These are phyloP conservation scores for Prosopocoilus inquinatus DNA, from an alignment of 2,888 invertebrate species.

Conservation along the genomic window DNA sequence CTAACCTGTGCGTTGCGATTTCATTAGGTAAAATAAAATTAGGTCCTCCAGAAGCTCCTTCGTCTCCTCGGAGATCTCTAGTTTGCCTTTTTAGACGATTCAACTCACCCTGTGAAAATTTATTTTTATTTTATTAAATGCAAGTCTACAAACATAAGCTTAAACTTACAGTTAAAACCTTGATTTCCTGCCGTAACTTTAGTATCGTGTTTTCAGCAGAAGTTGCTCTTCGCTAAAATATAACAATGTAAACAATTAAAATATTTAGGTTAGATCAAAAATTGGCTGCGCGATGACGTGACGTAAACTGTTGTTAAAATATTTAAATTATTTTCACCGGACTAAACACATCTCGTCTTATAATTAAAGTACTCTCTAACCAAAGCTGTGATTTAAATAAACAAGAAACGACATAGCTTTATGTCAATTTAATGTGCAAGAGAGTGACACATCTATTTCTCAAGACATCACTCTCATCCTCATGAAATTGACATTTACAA, in stretches of 20 bases:
- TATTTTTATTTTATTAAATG: too few species aligned
- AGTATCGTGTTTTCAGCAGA: slow-evolving; percentile 63
- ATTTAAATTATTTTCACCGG: too few species aligned
- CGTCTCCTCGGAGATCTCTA: slow-evolving; percentile 50
- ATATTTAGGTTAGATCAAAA: slow-evolving; percentile 13
- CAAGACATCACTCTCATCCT: too few species aligned
- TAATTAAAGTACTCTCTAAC: too few species aligned
- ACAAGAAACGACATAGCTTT: too few species aligned
- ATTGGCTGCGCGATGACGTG: too few species aligned
- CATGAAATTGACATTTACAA: too few species aligned
- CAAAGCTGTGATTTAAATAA: too few species aligned
- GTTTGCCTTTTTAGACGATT: slow-evolving; percentile 55
- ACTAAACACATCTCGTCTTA: too few species aligned
- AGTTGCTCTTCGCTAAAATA: slow-evolving; percentile 59
- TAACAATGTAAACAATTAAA: slow-evolving; percentile 21
- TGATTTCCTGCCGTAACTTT: slow-evolving; percentile 68
- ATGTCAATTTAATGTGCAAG: too few species aligned
- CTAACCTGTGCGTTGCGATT: slow-evolving; percentile 54
- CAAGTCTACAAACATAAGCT: slow-evolving; percentile 1
- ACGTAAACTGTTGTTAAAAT: too few species aligned
- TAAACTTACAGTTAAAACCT: slow-evolving; percentile 61
- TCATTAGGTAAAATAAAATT: slow-evolving; percentile 37
- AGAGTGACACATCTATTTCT: too few species aligned
- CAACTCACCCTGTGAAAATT: slow-evolving; percentile 17
- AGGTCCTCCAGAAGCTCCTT: slow-evolving; percentile 51